A percentile compares a stretch with the other conserved stretches of the same genome.
These are phyloP conservation scores for Brachyptera risi DNA, from an alignment of 2,888 invertebrate genomes.

Conservation along the genomic window DNA sequence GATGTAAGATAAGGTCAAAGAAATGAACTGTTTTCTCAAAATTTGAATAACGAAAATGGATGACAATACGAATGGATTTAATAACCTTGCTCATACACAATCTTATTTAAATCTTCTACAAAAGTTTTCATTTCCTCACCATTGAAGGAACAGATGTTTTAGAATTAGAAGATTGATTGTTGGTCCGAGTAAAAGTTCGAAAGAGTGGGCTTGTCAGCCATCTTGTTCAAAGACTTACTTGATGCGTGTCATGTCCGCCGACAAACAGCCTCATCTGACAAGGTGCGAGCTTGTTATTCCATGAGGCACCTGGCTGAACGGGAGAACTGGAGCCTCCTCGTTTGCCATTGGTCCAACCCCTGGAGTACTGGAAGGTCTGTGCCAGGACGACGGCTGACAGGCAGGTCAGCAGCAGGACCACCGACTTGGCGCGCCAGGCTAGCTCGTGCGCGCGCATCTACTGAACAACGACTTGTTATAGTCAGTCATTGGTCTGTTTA, in stretches of 20 bases:
- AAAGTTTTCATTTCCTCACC: no score
- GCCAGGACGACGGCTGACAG: slow-evolving; percentile 41
- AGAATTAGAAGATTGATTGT: no score
- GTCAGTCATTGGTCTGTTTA: background rate
- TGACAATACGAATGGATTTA: no score
- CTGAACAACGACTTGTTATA: background rate
- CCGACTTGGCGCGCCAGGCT: background rate
- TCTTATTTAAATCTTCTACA: no score
- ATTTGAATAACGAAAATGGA: no score
- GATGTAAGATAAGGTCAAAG: no score
- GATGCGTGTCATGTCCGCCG: slow-evolving; percentile 5
- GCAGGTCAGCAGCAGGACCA: slow-evolving; percentile 19
- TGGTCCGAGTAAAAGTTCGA: no score
- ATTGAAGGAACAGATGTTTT: no score
- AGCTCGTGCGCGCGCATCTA: background rate
- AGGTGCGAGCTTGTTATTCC: background rate
- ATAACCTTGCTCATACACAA: no score
- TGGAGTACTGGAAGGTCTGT: slow-evolving; percentile 73
- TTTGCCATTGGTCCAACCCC: slow-evolving; percentile 70
- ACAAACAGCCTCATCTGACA: slow-evolving; percentile 12
- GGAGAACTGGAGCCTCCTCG: slow-evolving; percentile 29
- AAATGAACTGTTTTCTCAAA: no score
- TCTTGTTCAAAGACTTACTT: background rate
- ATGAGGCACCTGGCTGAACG: slow-evolving; percentile 13
- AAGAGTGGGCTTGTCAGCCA: background rate